These are phyloP conservation scores for Cryptophagus acutangulus DNA, from an alignment of 2,888 invertebrate genomes.

Conservation along the genomic window DNA sequence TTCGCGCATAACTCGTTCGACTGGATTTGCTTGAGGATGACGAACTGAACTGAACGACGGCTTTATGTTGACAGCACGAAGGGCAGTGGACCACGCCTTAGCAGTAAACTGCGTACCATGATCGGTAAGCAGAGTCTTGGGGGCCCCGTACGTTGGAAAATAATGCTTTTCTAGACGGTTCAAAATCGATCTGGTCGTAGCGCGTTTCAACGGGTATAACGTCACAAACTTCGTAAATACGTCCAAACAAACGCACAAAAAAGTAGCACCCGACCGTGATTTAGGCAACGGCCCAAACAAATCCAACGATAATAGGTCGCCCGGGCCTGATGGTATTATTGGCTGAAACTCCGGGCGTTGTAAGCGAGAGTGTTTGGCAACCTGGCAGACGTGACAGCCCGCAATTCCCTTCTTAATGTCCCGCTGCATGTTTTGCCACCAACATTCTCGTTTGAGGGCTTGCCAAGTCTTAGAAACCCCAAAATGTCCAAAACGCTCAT, in stretches of 20 bases:
- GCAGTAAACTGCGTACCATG: conserved; percentile 11
- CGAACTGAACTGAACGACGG: conserved; percentile 13
- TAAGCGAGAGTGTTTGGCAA: conserved; percentile 9
- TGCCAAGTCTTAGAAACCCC: conserved; percentile 6
- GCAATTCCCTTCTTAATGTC: conserved; percentile 5
- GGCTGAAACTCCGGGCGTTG: conserved; percentile 9
- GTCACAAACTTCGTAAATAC: conserved; percentile 10
- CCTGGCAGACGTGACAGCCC: conserved; percentile 10
- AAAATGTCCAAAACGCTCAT: conserved; percentile 9
- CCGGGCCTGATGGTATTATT: conserved; percentile 7
- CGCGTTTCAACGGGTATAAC: conserved; percentile 7
- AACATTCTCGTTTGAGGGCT: conserved; percentile 1
- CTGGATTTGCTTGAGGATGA: conserved; percentile 12
- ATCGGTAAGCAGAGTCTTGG: conserved; percentile 7
- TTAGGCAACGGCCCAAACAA: conserved; percentile 6
- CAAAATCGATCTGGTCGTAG: conserved; percentile 6
- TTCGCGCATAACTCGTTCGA: conserved; percentile 27
- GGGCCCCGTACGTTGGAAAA: conserved; percentile 3
- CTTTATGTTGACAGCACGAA: neutral
- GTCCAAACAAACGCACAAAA: conserved; percentile 6
- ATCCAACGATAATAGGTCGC: conserved; percentile 7
- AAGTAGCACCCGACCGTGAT: conserved; percentile 6
- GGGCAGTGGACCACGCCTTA: conserved; percentile 5
- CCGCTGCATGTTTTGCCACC: conserved; percentile 12
- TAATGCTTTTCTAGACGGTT: conserved; percentile 5